Percentiles rank a stretch among this genome's conserved stretches.
phyloP scores from a whole-genome alignment of 2,113 vertebrate species.

The Leiothrix lutea region DNA sequence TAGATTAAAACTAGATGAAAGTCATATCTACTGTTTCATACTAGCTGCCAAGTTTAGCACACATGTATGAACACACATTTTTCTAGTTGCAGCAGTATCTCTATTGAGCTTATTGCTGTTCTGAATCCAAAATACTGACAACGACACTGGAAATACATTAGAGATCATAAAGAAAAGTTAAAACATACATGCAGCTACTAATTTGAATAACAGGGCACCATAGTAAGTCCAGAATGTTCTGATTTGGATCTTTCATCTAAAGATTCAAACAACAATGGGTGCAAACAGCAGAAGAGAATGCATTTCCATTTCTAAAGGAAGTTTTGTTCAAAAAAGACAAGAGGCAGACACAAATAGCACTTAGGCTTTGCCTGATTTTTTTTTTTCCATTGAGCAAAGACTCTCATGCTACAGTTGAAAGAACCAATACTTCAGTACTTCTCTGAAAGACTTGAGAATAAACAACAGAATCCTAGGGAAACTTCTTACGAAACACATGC shows the following conservation, averaged over 20 bases:
- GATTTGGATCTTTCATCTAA: neutral
- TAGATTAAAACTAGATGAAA: neutral
- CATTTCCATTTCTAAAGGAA: constrained; percentile 10
- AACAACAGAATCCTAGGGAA: neutral
- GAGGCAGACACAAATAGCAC: constrained; percentile 5
- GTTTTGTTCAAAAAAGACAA: neutral
- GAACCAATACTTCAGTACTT: neutral
- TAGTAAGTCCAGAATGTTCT: neutral
- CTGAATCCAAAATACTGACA: neutral
- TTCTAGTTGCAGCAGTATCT: neutral
- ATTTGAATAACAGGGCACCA: neutral
- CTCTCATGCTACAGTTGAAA: neutral
- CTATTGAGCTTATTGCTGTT: constrained; percentile 15
- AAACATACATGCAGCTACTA: neutral
- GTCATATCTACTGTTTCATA: neutral
- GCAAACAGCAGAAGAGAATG: neutral
- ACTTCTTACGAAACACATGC: neutral
- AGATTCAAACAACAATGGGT: neutral
- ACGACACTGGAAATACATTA: neutral
- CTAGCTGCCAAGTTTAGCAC: constrained; percentile 8
- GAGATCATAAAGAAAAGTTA: neutral
- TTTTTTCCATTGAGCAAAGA: constrained; percentile 8
- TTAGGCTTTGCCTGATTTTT: neutral
- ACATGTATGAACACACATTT: neutral
- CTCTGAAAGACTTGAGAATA: neutral